These are phyloP conservation scores for Aegotheles bennettii DNA, from an alignment of 2,113 vertebrate species.

Conservation along the genomic window DNA sequence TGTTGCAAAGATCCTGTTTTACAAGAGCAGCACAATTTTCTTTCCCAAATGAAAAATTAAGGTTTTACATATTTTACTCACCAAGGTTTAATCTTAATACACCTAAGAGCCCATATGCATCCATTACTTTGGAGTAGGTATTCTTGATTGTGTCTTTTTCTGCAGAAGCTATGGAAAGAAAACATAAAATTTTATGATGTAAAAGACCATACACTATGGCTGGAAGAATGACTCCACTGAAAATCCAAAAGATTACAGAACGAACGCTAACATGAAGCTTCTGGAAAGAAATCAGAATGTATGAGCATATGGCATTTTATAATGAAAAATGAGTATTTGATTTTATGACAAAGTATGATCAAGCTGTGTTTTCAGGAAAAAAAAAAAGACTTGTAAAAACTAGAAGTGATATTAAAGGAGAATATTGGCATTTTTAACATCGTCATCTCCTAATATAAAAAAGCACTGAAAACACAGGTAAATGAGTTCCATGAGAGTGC, in stretches of 20 bases:
- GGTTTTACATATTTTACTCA: constrained; percentile 67
- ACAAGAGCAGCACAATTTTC: not conserved
- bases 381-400: not conserved
- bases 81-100: constrained; percentile 94
- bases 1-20: not conserved
- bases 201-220: not conserved
- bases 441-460: not conserved
- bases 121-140: constrained; percentile 89
- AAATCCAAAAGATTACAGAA: not conserved
- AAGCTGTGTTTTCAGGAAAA: not conserved
- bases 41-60: not conserved
- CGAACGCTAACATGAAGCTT: fast-evolving
- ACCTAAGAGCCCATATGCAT: constrained; percentile 93
- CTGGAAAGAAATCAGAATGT: not conserved
- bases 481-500: not conserved
- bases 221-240: not conserved
- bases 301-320: not conserved
- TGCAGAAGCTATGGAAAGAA: constrained; percentile 75
- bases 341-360: not conserved
- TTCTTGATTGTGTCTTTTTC: constrained; percentile 95
- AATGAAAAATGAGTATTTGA: not conserved
- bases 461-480: not conserved
- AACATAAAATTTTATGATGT: not conserved
- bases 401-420: not conserved
- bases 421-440: not conserved